Conservation (phyloP, 2,888 invertebrate species). For the Scaeva pyrastri region DNA sequence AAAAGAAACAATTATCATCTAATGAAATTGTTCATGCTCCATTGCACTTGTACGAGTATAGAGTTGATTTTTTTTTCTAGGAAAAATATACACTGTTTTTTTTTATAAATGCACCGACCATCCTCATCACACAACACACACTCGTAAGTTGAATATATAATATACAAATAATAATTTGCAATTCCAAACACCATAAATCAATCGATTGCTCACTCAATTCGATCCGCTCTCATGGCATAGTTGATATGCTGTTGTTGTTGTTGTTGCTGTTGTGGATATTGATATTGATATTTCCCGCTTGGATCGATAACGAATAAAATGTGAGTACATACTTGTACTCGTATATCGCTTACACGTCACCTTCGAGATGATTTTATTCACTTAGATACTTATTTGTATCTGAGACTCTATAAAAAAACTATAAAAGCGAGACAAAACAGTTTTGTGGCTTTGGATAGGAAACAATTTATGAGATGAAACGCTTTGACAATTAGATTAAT, state of each 20-base stretch:
- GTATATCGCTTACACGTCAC: slow-evolving; percentile 46
- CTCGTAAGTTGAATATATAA: slow-evolving; percentile 7
- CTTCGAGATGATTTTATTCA: slow-evolving; percentile 41
- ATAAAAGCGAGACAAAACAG: background rate
- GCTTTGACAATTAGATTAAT: slow-evolving; percentile 50
- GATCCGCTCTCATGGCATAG: slow-evolving; percentile 53
- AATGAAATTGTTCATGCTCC: slow-evolving; percentile 71
- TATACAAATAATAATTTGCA: slow-evolving; percentile 58
- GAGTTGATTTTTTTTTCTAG: background rate
- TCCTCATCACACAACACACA: background rate
- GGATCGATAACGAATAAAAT: slow-evolving; percentile 46
- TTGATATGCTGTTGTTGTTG: slow-evolving; percentile 28
- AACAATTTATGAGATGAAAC: slow-evolving; percentile 16
- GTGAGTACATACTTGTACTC: background rate
- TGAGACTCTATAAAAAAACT: background rate
- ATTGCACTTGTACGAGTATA: slow-evolving; percentile 30
- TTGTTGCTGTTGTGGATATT: too few relatives aligned
- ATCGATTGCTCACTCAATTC: slow-evolving; percentile 60
- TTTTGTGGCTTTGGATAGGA: slow-evolving; percentile 25
- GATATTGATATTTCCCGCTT: slow-evolving; percentile 57
- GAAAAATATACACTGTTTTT: slow-evolving; percentile 19
- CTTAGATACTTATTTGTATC: too few relatives aligned
- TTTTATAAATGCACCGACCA: background rate
- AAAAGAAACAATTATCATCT: slow-evolving; percentile 67
- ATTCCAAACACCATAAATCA: slow-evolving; percentile 68